These are phyloP conservation scores for Eurystomus gularis DNA, from an alignment of 2,113 vertebrate species.

Conservation along the genomic window DNA sequence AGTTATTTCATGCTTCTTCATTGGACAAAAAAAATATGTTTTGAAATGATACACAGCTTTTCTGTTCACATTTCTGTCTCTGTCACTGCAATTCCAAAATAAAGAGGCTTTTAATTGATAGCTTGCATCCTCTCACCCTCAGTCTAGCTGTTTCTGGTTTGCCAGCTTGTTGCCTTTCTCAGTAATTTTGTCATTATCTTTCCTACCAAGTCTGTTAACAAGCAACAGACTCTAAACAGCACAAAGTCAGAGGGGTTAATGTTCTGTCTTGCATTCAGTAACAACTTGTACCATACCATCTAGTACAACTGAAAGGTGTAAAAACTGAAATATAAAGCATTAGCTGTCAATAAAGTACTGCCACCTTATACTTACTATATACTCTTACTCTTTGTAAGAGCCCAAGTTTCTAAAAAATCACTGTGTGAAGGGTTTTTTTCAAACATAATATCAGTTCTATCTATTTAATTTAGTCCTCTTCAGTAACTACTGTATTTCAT, in stretches of 20 bases:
- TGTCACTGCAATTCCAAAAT: background rate
- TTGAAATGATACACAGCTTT: background rate
- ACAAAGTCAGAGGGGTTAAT: background rate
- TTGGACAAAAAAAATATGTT: background rate
- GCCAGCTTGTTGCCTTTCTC: background rate
- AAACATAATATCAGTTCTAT: background rate
- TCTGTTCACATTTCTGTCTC: background rate
- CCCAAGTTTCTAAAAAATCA: background rate
- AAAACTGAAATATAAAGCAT: background rate
- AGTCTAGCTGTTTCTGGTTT: background rate
- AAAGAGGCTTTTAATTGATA: background rate
- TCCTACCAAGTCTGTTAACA: background rate
- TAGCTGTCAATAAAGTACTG: background rate
- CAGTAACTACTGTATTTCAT: slow-evolving; percentile 49
- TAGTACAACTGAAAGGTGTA: background rate
- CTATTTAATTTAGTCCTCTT: slow-evolving; percentile 39
- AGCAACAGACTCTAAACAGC: background rate
- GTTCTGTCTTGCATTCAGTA: background rate
- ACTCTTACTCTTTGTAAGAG: background rate
- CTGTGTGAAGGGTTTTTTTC: background rate
- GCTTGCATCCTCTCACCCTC: background rate
- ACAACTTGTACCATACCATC: background rate
- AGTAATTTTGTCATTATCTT: background rate
- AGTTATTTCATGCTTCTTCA: background rate
- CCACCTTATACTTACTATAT: background rate